phyloP scores from a whole-genome alignment of 2,797 vertebrate species.

The Micromesistius poutassou region DNA sequence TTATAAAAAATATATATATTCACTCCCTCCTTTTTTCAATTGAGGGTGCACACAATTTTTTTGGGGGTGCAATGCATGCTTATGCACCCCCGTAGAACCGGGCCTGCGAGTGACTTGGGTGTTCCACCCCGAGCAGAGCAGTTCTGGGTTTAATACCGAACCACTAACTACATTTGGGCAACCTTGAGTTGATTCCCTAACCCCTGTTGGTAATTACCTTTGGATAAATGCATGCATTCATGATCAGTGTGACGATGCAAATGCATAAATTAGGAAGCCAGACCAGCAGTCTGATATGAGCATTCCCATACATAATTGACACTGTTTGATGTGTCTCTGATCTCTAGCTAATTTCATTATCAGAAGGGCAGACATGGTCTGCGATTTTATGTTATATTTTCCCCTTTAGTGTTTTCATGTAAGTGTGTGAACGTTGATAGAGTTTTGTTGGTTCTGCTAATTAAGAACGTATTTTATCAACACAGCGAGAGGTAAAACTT shows the following conservation, averaged over 20 bases:
- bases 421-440: background rate
- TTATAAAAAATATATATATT: no score
- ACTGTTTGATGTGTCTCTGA: background rate
- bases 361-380: background rate
- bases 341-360: background rate
- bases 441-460: background rate
- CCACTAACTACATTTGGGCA: no score
- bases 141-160: no score
- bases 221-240: background rate
- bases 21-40: no score
- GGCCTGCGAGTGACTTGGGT: no score
- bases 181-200: no score
- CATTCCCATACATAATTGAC: background rate
- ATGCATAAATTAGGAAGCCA: background rate
- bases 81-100: no score
- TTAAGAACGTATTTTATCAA: background rate
- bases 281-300: background rate
- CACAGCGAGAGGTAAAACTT: background rate
- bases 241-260: background rate
- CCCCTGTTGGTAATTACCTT: no score
- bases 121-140: background rate
- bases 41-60: no score
- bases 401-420: background rate
- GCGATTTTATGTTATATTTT: background rate
- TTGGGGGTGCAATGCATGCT: no score